Evolutionary conservation across 23 tunicate species (phyloP), one percentile per base, ranked within the genome.

Genomic region (Pegea sp.): DNA sequence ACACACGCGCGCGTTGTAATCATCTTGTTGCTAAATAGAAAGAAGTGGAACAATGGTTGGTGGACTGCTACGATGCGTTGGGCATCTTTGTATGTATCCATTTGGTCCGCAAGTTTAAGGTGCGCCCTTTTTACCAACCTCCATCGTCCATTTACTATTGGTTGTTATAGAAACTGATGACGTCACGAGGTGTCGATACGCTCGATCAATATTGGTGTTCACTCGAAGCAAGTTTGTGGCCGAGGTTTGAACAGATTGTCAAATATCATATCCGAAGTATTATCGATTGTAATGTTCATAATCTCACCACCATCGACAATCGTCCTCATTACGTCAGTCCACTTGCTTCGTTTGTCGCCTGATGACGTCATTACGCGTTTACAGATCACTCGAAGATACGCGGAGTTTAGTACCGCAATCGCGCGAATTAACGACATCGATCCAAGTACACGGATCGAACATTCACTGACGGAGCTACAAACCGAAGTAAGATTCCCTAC

Each of bases 1-100:
- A 33, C 43, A n/a, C n/a, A n/a, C n/a, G n/a, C n/a, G n/a, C n/a
- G n/a, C n/a, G n/a, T n/a, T n/a, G n/a, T n/a, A n/a, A n/a, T n/a
- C n/a, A n/a, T n/a, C n/a, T n/a, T n/a, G 5, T 61, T 29, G 26
- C 22, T 2, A 32, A 32, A 2, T 54, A 65, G 72, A 84, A 69
- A 65, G 81, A 87, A 49, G 69, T 87, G 22, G 77, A 75, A n/a
- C 31, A 74, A 1, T 69, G 61, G 20, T 62, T 66, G 29, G 30
- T 64, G 21, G 96, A 80, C 23, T 76, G 78, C 53, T 76, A 64
- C 44, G 96, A 87, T 56, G 49, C 81, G 30, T 62, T 87, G 34
- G 96, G 75, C 8, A 53, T 87, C 11, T 76, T 87, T 30, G 68
- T 87, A 3, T 87, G 96, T 58, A 76, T 87, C 30, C 96, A 87